Base-by-base conservation (phyloP, 2,888 invertebrate genomes). In the Tetragonula carbonaria region DNA sequence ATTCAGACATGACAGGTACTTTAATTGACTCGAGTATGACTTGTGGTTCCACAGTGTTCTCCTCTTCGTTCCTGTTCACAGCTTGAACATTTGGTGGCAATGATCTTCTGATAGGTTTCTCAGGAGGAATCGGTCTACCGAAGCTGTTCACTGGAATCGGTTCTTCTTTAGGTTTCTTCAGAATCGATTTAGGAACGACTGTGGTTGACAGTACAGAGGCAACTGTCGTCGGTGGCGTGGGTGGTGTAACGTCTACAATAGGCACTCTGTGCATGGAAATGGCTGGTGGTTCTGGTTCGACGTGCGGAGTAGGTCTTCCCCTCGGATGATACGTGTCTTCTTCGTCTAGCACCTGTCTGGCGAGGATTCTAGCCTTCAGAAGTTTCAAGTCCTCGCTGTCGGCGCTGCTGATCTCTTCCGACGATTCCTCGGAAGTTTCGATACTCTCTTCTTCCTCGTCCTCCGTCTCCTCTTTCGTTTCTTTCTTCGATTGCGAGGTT, bases 141-240 rank as follows among this genome's bases (percentile, higher is more conserved):
- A 93, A 94, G 67, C 91, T 92, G 77, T 94, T 93, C 0, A 93
- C 78, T 23, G 93, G 84, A 63, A 81, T 80, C 28, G 93, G 92
- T 4, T 91, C 92, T 16, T 94, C 94, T 0, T 90, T 90, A 80
- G 96, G 95, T 78, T 96, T 95, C 92, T 98, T 98, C 21, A 98
- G 93, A 89, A 98, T 98, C 0, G 98, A 97, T 93, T 97, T 98
- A 0, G 97, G 98, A 55, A 97, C 65, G 0, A 87, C 18, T 4
- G 78, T 84, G 13, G 53, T 81, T 0, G 82, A 74, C 0, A 84
- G 87, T 4, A 76, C 11, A 51, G 86, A 51, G 70, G 87, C 59
- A 13, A 45, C 53, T 8, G 81, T 65, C 72, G 70, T 82, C 1
- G 85, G 82, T 0, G 90, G 82, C 8, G 86, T 53, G 0, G 86